Base-by-base conservation (phyloP, 2,888 invertebrate genomes). In the Amiota mariae region DNA sequence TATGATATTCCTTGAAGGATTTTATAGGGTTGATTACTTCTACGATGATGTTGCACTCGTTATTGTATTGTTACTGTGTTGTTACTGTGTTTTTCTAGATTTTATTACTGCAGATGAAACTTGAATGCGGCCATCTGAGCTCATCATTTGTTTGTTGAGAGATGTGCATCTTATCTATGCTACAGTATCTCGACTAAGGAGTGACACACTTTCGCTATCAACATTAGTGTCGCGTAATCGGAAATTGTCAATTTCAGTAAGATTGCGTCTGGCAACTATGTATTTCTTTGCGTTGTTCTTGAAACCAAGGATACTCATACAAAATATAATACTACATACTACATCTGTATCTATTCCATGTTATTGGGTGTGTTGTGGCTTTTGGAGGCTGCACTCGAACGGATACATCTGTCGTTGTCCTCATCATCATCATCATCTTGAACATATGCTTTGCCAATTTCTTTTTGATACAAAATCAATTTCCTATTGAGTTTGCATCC, bases 21-120 rank as follows among this genome's bases (percentile, higher is more conserved):
- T 51, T 86, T 83, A 80, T 86, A 77, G 70, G 75, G 74, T 74
- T 66, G 77, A 76, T 36, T 36, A 36, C 36, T 36, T 36, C 36
- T 2, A 36, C 36, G 8, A 24, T 24, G 3, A 20, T 59, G 8
- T 59, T 84, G 80, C 77, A 78, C 83, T 76, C 81, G 83, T 81
- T 85, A 82, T 36, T 46, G 76, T 36, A 36, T 59, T 74, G 77
- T 51, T 48, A 46, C 70, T 24, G 13, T 51, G 18, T 59, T 74
- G 77, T 51, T 48, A 46, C 70, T 24, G 13, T 51, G 18, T 66
- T n/a, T 68, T 54, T 51, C 54, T 47, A 24, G 18, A 54, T 54
- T 68, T 68, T 68, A 51, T 63, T 63, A 67, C 73, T 56, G 72
- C 76, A 76, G 72, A 77, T 76, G 76, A 61, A 72, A 70, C 74